These are phyloP conservation scores for Barnardius zonarius DNA, from an alignment of 2,113 vertebrate genomes.

Conservation along the genomic window DNA sequence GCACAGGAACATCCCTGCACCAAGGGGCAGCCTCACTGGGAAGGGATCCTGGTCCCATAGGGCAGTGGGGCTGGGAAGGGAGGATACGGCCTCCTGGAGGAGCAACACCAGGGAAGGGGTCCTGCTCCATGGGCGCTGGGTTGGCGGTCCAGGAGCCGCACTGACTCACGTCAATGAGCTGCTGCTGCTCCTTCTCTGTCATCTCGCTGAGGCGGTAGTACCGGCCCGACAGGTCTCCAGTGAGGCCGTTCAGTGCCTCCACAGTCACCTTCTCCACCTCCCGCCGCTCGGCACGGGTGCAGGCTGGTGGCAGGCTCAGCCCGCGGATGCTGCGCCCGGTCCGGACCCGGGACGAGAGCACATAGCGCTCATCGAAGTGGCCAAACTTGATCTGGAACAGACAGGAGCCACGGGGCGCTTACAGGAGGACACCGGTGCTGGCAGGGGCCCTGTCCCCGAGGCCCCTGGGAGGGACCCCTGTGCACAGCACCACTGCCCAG, in stretches of 20 bases:
- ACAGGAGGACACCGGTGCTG: accelerated
- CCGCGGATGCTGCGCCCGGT: constrained; percentile 84
- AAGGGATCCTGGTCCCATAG: not conserved
- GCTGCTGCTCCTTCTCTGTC: constrained; percentile 82
- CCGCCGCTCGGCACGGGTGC: constrained; percentile 78
- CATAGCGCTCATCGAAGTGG: constrained; percentile 91
- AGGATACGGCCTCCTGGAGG: accelerated
- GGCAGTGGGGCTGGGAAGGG: not conserved
- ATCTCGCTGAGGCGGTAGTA: constrained; percentile 83
- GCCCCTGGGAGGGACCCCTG: accelerated
- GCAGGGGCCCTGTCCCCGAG: not conserved
- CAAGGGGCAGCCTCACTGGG: accelerated
- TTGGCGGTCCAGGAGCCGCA: not conserved
- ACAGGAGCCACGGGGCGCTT: not conserved
- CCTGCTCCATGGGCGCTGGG: not conserved
- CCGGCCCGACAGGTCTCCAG: constrained; percentile 76
- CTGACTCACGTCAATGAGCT: constrained; percentile 81
- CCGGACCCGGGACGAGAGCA: constrained; percentile 92
- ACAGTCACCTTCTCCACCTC: constrained; percentile 80
- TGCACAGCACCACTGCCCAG: accelerated
- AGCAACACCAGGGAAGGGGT: not conserved
- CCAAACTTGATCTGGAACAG: constrained; percentile 79
- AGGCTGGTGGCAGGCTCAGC: constrained; percentile 82
- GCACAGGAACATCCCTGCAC: not conserved
- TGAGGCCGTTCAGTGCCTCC: constrained; percentile 75